Evolutionary conservation across 2,797 vertebrate species (phyloP), one percentile per base, ranked within the genome.

Genomic region (Epinephelus malabaricus): DNA sequence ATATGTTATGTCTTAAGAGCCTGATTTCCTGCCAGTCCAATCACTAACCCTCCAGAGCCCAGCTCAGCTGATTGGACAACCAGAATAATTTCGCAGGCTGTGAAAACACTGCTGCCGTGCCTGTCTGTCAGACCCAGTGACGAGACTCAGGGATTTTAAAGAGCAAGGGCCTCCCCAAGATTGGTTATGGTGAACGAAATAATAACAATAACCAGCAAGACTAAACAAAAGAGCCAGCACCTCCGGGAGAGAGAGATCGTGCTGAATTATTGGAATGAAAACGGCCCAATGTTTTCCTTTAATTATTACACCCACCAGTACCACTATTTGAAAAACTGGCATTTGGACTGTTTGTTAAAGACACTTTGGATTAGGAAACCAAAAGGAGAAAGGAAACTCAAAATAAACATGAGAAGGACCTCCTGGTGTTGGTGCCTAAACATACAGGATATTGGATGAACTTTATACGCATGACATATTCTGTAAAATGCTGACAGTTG

Each of bases 1-100:
- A 98, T 98, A 96, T 95, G 95, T 97, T 98, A 97, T 97, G 98
- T 99, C 98, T 97, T 97, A 97, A 98, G 97, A 99, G 97, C 96
- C 96, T 96, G 97, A 97, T 98, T 98, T 98, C 97, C 97, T 98
- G 97, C 98, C 98, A 98, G 97, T 97, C 97, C 96, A 97, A 98
- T 99, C 97, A 98, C 96, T 96, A 97, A 96, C 96, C 96, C 97
- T 97, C 97, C 94, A 96, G 96, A 97, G 94, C 95, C 95, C 96
- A 85, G 96, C 97, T 96, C 97, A 97, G 96, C 96, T 98, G 97
- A 98, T 98, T 98, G 97, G 97, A 97, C 96, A 96, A 94, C 88
- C 97, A 96, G 96, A 98, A 97, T 97, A 96, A 97, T 97, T 98
- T 97, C 87, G 95, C 96, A 97, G 96, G 96, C 96, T 97, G 96